Conservation (phyloP, 2,113 vertebrate genomes). For the Rhinoderma darwinii region DNA sequence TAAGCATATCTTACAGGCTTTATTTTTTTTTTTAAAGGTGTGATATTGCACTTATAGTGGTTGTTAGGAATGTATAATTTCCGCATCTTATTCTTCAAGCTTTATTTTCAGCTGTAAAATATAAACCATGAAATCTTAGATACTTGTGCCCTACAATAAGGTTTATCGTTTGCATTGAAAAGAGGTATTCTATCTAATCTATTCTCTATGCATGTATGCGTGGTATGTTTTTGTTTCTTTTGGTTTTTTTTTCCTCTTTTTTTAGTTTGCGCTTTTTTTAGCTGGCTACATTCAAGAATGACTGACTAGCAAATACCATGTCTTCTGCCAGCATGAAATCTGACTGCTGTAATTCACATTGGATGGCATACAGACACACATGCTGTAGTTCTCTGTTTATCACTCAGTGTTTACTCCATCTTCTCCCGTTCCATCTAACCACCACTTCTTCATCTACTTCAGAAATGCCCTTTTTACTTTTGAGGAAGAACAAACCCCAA, state of each 20-base stretch:
- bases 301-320: not conserved
- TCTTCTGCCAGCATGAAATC: not conserved
- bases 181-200: not conserved
- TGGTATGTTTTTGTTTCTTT: too few species aligned
- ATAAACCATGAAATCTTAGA: conserved; percentile 26
- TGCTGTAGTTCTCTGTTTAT: not conserved
- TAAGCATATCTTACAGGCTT: too few species aligned
- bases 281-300: not conserved
- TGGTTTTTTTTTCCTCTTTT: too few species aligned
- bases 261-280: too few species aligned
- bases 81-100: not conserved
- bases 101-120: conserved; percentile 19
- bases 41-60: conserved; percentile 9
- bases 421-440: not conserved
- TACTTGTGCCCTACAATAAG: not conserved
- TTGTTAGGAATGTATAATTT: conserved; percentile 8
- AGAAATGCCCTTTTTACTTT: conserved; percentile 29
- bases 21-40: not conserved
- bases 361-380: not conserved
- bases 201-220: too few species aligned
- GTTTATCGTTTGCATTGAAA: not conserved
- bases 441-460: not conserved
- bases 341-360: not conserved
- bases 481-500: conserved; percentile 27
- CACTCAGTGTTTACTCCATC: not conserved